Conservation (phyloP, 2,888 invertebrate species). For the Argynnis bischoffii region DNA sequence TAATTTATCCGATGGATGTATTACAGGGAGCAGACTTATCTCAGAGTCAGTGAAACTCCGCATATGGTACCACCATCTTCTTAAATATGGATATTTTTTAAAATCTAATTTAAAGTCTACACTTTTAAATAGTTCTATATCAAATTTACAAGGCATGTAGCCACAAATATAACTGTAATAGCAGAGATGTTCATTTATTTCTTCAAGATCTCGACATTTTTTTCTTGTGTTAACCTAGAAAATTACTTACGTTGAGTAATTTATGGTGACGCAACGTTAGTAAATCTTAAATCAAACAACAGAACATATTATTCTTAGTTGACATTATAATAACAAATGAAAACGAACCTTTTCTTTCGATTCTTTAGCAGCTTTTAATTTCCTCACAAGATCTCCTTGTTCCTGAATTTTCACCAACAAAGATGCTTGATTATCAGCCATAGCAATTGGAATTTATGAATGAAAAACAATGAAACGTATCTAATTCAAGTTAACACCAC, state of each 20-base stretch:
- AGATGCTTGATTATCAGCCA: conserved; percentile 67
- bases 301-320: conserved; percentile 3
- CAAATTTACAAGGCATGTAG: conserved; percentile 78
- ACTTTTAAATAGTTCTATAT: conserved; percentile 65
- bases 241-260: conserved; percentile 42
- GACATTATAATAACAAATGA: conserved; percentile 30
- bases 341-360: conserved; percentile 86
- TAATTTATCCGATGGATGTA: conserved; percentile 51
- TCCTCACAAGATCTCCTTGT: conserved; percentile 92
- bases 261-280: conserved; percentile 30
- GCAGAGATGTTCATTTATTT: conserved; percentile 72
- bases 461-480: conserved; percentile 20
- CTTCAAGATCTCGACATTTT: conserved; percentile 54
- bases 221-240: conserved; percentile 61
- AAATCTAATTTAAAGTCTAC: conserved; percentile 60
- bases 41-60: conserved; percentile 81
- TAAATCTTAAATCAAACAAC: conserved; percentile 11
- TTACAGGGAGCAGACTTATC: conserved; percentile 66
- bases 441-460: conserved; percentile 41
- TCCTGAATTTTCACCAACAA: conserved; percentile 72
- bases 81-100: conserved; percentile 71
- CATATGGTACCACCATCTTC: conserved; percentile 84
- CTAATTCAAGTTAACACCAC: conserved; percentile 24
- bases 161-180: conserved; percentile 82
- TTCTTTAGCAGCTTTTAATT: conserved; percentile 91